A percentile compares a stretch with the other conserved stretches of the same genome.
Conservation (phyloP, 1,140 invertebrate species). For the Yoshiicerus persimilis region DNA sequence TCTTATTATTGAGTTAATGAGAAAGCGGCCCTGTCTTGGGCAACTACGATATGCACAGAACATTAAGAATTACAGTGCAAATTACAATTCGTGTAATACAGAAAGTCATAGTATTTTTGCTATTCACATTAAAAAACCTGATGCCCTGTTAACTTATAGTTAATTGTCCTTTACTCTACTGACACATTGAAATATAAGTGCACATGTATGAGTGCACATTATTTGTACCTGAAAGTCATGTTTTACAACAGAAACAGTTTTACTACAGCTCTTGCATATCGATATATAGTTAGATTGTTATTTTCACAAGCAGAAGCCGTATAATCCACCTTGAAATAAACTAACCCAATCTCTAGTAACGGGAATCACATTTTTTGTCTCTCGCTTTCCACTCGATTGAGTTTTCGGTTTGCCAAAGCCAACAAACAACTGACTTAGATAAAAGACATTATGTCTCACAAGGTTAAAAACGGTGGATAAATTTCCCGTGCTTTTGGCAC, state of each 20-base stretch:
- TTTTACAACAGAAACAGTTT: background rate
- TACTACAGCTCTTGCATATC: background rate
- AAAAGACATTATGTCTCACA: background rate
- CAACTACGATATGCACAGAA: background rate
- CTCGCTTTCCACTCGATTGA: slow-evolving; percentile 8
- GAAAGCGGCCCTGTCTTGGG: too few species aligned
- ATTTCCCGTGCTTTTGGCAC: background rate
- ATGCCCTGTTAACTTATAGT: too few species aligned
- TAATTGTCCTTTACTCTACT: background rate
- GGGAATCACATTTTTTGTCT: background rate
- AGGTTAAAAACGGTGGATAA: slow-evolving; percentile 11
- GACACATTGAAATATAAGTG: background rate
- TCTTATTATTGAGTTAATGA: too few species aligned
- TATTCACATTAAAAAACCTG: background rate
- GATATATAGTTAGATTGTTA: background rate
- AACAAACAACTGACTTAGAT: background rate
- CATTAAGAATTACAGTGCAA: background rate
- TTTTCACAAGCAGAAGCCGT: background rate
- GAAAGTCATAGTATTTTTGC: background rate
- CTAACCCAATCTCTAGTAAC: background rate
- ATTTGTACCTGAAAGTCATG: background rate
- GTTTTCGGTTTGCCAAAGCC: background rate
- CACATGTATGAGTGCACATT: background rate
- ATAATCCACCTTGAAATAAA: slow-evolving; percentile 18
- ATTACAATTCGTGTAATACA: background rate